Base-by-base conservation (phyloP, 2,113 vertebrate species). In the Pterocles gutturalis region DNA sequence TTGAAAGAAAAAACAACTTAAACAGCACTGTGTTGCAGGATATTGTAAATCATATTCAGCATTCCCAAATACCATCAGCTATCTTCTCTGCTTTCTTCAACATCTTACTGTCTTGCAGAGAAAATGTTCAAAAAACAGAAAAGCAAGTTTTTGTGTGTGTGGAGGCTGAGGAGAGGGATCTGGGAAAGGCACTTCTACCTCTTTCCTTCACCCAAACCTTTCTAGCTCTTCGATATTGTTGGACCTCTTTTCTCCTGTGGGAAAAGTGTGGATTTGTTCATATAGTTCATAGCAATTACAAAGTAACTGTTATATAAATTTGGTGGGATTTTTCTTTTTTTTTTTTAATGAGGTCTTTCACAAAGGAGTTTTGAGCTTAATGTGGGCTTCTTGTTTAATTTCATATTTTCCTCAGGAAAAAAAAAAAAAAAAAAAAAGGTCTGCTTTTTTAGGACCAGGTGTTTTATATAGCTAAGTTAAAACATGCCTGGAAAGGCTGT, bases 391-490 rank as follows among this genome's bases (percentile, higher is more conserved):
- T 55, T 91, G 51, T 53, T 95, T 54, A 79, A 25, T 31, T 83
- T 78, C 62, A 70, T 79, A 54, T 85, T 93, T 78, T 84, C 85
- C 55, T 70, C 5, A 46, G 62, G 89, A 60, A 75, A 96, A 78
- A 53, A 89, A 76, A 87, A 80, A 29, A 75, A 21, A 53, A 70
- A 22, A 71, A 34, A 62, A 69, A 6, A n/a, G 66, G 43, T n/a
- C 57, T 87, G 61, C 26, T 49, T 95, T 94, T 94, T 94, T 51
- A 91, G 43, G 86, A 20, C 96, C 96, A 98, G 96, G 77, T 98
- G 95, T 88, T 96, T 93, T 93, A 91, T 94, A 81, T 24, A 79
- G 75, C 49, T 84, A 83, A 87, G 21, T 79, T 90, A 93, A 87
- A 89, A 85, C 71, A 53, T 61, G 55, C 38, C 60, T 90, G 69